Evolutionary conservation across 2,888 invertebrate genomes (phyloP), one percentile per base, ranked within the genome.

Genomic region (Acholoe squamosa): DNA sequence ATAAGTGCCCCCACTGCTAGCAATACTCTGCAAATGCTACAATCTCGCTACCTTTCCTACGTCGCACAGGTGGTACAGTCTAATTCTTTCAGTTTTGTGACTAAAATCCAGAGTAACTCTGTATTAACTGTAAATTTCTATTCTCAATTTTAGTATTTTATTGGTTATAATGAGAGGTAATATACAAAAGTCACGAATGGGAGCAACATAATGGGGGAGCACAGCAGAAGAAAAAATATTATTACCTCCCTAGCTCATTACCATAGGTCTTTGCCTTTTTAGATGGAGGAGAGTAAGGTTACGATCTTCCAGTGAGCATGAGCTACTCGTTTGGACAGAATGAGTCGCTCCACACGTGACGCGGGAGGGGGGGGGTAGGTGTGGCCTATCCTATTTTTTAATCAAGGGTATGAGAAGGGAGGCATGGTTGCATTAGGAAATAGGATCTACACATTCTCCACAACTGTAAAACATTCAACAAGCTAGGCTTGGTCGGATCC

Each of bases 401-500:
- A 34, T 43, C 5, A 80, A 43, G 80, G 80, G 12, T 28, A 28
- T 28, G 28, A 43, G 19, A 12, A 33, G 33, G 80, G 43, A 43
- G 34, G 34, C 34, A 19, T 12, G 80, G 16, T n/a, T 43, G 80
- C 71, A 71, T 71, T 71, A 71, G 71, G 71, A 28, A 71, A 71
- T 71, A 71, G 71, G 71, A 71, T 71, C 71, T 28, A 28, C 71
- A 71, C 71, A 71, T 25, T 71, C 71, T 71, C 71, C 25, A 71
- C 28, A 71, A 71, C 71, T 71, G 71, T 25, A 71, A 71, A 71
- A 71, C 71, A 5, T 1, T 25, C 28, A 5, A 28, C 71, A 71
- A 61, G 71, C 71, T 14, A 0, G 14, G 71, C 28, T 71, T 14
- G 61, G 61, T 1, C 25, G 12, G 33, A 80, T 80, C 43, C 80